Percentiles rank a stretch among this genome's conserved stretches.
Conservation (phyloP, 1,140 invertebrate genomes). For the Ips typographus region DNA sequence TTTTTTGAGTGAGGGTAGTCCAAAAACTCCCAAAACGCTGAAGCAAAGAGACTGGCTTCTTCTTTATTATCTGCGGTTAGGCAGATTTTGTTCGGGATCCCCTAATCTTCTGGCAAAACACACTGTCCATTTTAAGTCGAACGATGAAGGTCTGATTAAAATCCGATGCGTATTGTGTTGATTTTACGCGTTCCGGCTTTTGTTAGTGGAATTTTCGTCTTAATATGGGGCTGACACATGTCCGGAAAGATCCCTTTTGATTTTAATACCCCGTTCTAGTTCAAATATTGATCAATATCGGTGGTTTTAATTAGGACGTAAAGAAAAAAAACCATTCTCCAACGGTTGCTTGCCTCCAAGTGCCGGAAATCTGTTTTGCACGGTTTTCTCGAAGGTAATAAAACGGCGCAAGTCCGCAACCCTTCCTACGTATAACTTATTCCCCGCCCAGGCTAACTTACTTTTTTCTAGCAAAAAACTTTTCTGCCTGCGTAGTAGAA, state of each 20-base stretch:
- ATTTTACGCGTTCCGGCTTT: slow-evolving; percentile 26
- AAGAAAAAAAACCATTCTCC: background rate
- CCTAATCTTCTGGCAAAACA: slow-evolving; percentile 36
- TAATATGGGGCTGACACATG: slow-evolving; percentile 1
- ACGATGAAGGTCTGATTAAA: slow-evolving; percentile 32
- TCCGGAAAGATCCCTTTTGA: background rate
- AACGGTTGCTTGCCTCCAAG: background rate
- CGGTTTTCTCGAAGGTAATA: slow-evolving; percentile 36
- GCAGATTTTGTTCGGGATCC: slow-evolving; percentile 43
- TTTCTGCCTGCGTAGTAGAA: slow-evolving; percentile 29
- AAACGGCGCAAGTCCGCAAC: slow-evolving; percentile 43
- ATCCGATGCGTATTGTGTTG: slow-evolving; percentile 28
- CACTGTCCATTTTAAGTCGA: slow-evolving; percentile 34
- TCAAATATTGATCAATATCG: too few species aligned
- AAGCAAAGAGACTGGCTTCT: slow-evolving; percentile 44
- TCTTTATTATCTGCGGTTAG: slow-evolving; percentile 48
- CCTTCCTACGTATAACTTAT: slow-evolving; percentile 42
- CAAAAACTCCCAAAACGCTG: slow-evolving; percentile 32
- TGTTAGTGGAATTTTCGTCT: slow-evolving; percentile 1
- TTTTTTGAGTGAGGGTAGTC: background rate
- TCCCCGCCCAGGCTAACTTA: slow-evolving; percentile 48
- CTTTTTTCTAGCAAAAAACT: slow-evolving; percentile 33
- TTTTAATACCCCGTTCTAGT: too few species aligned
- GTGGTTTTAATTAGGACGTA: too few species aligned
- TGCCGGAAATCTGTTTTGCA: slow-evolving; percentile 29